Conservation (phyloP, 2,113 vertebrate species). For the Suncus etruscus region DNA sequence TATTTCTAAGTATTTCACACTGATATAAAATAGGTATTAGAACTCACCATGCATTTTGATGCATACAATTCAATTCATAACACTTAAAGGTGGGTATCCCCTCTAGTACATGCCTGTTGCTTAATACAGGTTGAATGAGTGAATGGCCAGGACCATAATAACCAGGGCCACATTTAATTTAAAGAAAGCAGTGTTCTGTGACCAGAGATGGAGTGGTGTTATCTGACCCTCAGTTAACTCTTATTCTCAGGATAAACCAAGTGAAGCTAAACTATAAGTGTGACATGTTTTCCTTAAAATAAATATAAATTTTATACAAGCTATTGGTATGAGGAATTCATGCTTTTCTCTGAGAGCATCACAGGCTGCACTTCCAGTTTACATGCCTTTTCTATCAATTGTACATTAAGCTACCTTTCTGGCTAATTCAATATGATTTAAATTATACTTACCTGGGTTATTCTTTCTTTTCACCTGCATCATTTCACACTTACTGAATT, state of each 20-base stretch:
- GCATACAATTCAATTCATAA: not conserved
- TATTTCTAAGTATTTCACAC: slow-evolving; percentile 11
- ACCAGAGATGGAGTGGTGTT: not conserved
- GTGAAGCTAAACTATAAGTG: not conserved
- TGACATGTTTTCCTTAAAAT: slow-evolving; percentile 6
- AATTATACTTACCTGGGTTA: slow-evolving; percentile 28
- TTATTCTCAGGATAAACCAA: not conserved
- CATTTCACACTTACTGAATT: slow-evolving; percentile 67
- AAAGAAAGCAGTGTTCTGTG: not conserved
- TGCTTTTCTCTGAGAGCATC: not conserved
- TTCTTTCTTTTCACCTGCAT: slow-evolving; percentile 51
- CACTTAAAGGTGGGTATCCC: not conserved
- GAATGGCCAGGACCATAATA: not conserved
- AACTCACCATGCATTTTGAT: not conserved
- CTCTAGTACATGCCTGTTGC: not conserved
- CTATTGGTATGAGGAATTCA: not conserved
- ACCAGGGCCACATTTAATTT: not conserved
- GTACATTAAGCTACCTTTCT: slow-evolving; percentile 40
- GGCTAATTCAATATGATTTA: slow-evolving; percentile 63
- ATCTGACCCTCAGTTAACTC: not conserved
- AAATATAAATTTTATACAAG: not conserved
- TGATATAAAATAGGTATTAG: not conserved
- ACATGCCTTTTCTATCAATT: not conserved
- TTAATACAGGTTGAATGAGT: not conserved
- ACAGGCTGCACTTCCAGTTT: slow-evolving; percentile 2